Percentiles rank a stretch among this genome's conserved stretches.
These are phyloP conservation scores for Ridgeia piscesae DNA, from an alignment of 1,140 invertebrate genomes.

Conservation along the genomic window DNA sequence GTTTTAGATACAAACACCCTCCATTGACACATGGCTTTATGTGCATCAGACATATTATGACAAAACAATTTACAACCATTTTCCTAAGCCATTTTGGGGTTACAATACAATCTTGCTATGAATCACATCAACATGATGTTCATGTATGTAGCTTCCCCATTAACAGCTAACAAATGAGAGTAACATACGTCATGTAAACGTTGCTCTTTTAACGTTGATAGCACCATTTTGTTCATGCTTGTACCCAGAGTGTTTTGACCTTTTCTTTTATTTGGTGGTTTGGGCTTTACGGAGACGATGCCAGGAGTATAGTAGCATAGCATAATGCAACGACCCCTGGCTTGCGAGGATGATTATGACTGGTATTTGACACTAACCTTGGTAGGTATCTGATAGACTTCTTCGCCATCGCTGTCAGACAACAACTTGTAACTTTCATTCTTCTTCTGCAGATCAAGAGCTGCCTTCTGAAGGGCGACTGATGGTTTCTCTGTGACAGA, in stretches of 20 bases:
- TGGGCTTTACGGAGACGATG: no score
- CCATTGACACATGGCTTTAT: neutral
- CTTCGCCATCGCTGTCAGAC: constrained; percentile 55
- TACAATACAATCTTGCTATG: neutral
- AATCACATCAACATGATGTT: neutral
- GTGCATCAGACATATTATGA: neutral
- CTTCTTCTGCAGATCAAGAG: constrained; percentile 53
- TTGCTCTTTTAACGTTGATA: no score
- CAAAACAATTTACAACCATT: neutral
- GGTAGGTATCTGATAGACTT: constrained; percentile 23
- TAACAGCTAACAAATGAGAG: no score
- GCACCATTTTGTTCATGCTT: no score
- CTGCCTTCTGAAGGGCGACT: constrained; percentile 44
- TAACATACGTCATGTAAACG: no score
- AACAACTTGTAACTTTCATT: constrained; percentile 56
- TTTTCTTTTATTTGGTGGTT: no score
- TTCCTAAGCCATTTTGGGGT: neutral
- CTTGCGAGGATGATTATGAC: neutral
- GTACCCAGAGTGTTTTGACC: no score
- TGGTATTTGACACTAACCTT: neutral
- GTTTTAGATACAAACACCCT: constrained; percentile 21
- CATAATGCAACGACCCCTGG: no score
- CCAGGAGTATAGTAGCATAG: no score
- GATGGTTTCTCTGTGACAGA: constrained; percentile 41
- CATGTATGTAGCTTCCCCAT: no score